Conservation (phyloP, 1,140 invertebrate species). For the Parapsyche elsis region DNA sequence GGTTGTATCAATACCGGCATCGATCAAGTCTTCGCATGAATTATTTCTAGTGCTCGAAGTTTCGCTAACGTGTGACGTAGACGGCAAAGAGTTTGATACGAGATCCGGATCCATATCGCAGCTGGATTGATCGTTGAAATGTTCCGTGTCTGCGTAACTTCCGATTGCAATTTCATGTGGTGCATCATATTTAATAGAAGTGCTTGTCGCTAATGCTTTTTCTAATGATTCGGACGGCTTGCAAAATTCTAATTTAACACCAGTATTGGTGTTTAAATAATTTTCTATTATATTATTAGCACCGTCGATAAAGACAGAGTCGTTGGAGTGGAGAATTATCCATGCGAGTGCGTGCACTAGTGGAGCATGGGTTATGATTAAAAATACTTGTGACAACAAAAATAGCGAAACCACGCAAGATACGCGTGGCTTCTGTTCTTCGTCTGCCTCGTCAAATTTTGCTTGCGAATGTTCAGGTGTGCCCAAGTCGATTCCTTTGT, state of each 20-base stretch:
- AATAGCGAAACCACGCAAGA: constrained; percentile 93
- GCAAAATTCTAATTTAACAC: constrained; percentile 65
- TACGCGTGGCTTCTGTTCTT: constrained; percentile 75
- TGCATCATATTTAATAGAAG: constrained; percentile 39
- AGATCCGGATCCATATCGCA: constrained; percentile 67
- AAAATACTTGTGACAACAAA: constrained; percentile 94
- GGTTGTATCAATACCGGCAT: constrained; percentile 49
- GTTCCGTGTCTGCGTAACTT: constrained; percentile 37
- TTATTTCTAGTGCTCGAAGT: constrained; percentile 65
- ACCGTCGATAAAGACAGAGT: constrained; percentile 76
- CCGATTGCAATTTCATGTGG: constrained; percentile 29
- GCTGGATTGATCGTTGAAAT: constrained; percentile 64
- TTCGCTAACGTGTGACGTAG: constrained; percentile 66
- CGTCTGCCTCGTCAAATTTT: constrained; percentile 60
- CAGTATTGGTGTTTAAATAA: constrained; percentile 69
- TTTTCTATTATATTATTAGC: constrained; percentile 80
- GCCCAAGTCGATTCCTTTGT: constrained; percentile 67
- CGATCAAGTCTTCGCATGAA: constrained; percentile 68
- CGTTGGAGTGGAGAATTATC: constrained; percentile 85
- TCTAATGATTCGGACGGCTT: constrained; percentile 74
- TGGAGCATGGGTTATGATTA: constrained; percentile 90
- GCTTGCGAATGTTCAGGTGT: constrained; percentile 60
- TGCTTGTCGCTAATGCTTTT: constrained; percentile 67
- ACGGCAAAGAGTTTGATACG: constrained; percentile 65
- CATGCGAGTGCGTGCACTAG: constrained; percentile 89